These are phyloP conservation scores for Poeciliopsis gracilis DNA, from an alignment of 2,797 vertebrate species.

Conservation along the genomic window DNA sequence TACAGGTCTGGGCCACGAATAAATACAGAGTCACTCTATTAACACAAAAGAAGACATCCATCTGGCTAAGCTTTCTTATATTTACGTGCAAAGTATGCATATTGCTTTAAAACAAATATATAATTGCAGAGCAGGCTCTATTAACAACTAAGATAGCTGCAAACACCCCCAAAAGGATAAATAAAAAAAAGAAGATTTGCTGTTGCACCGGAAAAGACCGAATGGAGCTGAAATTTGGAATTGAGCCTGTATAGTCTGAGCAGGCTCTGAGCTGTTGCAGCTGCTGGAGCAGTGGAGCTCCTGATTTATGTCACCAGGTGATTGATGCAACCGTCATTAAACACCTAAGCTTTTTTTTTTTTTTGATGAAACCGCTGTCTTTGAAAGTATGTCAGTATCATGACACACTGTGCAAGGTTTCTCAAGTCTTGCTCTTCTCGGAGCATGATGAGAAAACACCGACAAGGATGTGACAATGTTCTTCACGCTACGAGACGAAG, in stretches of 20 bases:
- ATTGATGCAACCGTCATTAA: constrained; percentile 57
- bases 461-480: constrained; percentile 52
- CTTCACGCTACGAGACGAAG: constrained; percentile 36
- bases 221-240: constrained; percentile 40
- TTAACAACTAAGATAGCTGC: constrained; percentile 39
- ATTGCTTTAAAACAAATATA: constrained; percentile 62
- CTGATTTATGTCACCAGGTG: constrained; percentile 41
- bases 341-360: constrained; percentile 37
- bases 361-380: constrained; percentile 62
- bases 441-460: constrained; percentile 40
- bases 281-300: constrained; percentile 27
- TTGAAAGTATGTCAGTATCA: constrained; percentile 47
- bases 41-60: constrained; percentile 73
- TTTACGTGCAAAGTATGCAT: constrained; percentile 49
- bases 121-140: constrained; percentile 28
- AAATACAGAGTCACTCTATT: constrained; percentile 71
- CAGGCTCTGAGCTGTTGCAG: constrained; percentile 39
- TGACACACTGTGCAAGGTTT: constrained; percentile 7
- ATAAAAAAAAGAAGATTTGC: constrained; percentile 33
- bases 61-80: constrained; percentile 58
- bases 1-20: constrained; percentile 52
- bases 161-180: constrained; percentile 25
- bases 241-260: constrained; percentile 31
- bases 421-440: constrained; percentile 26
- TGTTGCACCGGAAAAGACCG: constrained; percentile 14